Evolutionary conservation across 2,888 invertebrate species (phyloP).

Genomic region (Celastrina argiolus): DNA sequence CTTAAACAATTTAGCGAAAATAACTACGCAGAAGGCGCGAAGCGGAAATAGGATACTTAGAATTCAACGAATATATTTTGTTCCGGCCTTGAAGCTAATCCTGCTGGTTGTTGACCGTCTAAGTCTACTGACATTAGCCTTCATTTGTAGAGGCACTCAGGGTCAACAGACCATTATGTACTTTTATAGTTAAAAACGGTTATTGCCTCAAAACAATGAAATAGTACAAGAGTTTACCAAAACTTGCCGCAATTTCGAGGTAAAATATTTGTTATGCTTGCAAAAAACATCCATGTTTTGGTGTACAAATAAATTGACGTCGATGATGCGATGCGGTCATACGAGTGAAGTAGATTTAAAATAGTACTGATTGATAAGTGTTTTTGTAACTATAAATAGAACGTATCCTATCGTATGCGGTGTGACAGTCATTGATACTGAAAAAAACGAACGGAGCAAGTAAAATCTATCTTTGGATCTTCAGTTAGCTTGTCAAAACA

Average conservation of each 20-base stretch:
- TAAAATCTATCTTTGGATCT: slow-evolving; percentile 23
- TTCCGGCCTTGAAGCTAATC: slow-evolving; percentile 53
- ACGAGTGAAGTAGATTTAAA: not conserved
- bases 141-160: slow-evolving; percentile 9
- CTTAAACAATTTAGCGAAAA: slow-evolving; percentile 11
- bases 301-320: not conserved
- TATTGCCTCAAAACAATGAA: not conserved
- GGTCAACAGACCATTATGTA: not conserved
- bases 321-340: too few relatives aligned
- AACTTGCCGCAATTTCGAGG: not conserved
- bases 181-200: not conserved
- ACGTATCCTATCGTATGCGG: not conserved
- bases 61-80: slow-evolving; percentile 40
- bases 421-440: slow-evolving; percentile 9
- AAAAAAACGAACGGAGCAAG: slow-evolving; percentile 3
- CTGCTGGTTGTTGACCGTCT: slow-evolving; percentile 63
- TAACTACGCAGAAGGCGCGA: slow-evolving; percentile 22
- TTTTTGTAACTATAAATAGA: not conserved
- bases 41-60: slow-evolving; percentile 26
- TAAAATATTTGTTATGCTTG: not conserved
- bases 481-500: slow-evolving; percentile 22
- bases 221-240: not conserved
- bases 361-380: not conserved
- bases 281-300: not conserved
- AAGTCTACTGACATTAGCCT: slow-evolving; percentile 58